Percentiles rank a stretch among this genome's conserved stretches.
These are phyloP conservation scores for Herpetotheres cachinnans DNA, from an alignment of 2,113 vertebrate species.

Conservation along the genomic window DNA sequence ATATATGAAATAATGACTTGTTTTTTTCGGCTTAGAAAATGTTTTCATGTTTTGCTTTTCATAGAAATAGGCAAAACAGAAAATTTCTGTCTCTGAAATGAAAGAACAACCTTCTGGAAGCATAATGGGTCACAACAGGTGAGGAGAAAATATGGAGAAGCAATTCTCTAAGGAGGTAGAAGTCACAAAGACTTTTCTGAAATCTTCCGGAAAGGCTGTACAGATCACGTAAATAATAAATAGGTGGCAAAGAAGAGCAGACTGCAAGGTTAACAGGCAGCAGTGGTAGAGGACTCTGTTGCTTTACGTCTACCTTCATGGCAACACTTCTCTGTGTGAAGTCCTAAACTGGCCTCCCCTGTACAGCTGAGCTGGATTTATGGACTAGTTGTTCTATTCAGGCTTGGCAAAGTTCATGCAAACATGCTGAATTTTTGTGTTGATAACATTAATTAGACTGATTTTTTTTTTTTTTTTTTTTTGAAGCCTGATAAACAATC, in stretches of 20 bases:
- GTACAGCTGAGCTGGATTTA: not conserved
- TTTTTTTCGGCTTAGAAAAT: not conserved
- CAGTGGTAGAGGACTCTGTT: not conserved
- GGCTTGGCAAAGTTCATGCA: not conserved
- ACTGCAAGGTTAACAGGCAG: not conserved
- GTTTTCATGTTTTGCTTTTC: not conserved
- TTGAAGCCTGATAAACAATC: not conserved
- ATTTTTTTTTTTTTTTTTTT: not conserved
- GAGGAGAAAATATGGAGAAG: not conserved
- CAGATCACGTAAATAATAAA: not conserved
- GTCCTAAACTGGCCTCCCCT: not conserved
- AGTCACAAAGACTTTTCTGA: not conserved
- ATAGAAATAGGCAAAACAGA: not conserved
- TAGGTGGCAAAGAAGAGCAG: not conserved
- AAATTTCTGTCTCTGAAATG: not conserved
- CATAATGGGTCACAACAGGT: not conserved
- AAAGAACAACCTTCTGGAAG: not conserved
- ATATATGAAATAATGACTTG: not conserved
- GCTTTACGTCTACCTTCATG: not conserved
- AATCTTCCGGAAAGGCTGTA: not conserved
- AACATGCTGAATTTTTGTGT: not conserved
- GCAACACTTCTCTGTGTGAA: not conserved
- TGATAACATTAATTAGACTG: slow-evolving; percentile 5
- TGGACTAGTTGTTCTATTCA: not conserved
- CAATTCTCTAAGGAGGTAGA: not conserved